These are phyloP conservation scores for Nylanderia fulva DNA, from an alignment of 1,140 invertebrate species.

Conservation along the genomic window DNA sequence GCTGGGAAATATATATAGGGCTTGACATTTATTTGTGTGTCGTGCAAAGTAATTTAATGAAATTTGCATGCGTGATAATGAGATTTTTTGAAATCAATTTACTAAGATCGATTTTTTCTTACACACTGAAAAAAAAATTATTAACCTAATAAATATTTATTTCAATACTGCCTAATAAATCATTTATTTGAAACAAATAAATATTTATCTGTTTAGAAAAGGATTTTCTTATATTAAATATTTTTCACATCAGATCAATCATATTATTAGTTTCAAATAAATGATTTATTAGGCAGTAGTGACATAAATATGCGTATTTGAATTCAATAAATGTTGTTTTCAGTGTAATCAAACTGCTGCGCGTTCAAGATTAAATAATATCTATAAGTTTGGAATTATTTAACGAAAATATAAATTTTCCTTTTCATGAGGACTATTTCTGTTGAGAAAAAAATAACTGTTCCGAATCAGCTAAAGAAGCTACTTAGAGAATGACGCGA, in stretches of 20 bases:
- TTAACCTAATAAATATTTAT: no score
- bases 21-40: background rate
- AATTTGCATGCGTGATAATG: background rate
- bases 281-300: no score
- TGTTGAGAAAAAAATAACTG: background rate
- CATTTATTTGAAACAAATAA: no score
- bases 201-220: no score
- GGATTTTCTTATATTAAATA: no score
- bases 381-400: background rate
- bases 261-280: no score
- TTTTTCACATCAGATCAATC: no score
- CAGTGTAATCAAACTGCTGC: background rate
- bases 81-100: background rate
- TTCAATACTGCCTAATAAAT: no score
- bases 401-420: background rate
- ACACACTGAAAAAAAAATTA: no score
- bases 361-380: background rate
- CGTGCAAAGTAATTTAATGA: background rate
- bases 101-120: background rate
- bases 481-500: constrained; percentile 2
- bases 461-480: background rate
- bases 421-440: background rate
- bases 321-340: no score
- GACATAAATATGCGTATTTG: no score
- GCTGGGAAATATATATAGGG: background rate